Evolutionary conservation across 2,113 vertebrate genomes (phyloP).

Genomic region (Rostratula benghalensis): DNA sequence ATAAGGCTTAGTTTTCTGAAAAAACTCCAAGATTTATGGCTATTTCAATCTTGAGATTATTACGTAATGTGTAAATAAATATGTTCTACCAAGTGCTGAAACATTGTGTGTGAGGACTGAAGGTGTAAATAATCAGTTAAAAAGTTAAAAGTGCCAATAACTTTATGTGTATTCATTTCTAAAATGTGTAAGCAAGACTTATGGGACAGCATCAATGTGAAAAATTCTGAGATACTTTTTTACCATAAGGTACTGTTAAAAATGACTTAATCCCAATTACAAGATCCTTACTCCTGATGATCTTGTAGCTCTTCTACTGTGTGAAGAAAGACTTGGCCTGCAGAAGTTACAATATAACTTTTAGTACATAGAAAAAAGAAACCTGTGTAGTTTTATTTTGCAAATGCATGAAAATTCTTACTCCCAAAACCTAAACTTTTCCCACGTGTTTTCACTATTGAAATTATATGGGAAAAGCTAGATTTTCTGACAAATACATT

Average conservation of each 20-base stretch:
- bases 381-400: not conserved
- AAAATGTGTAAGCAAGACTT: not conserved
- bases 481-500: not conserved
- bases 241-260: not conserved
- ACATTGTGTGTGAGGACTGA: not conserved
- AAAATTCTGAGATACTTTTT: not conserved
- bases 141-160: not conserved
- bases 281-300: not conserved
- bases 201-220: not conserved
- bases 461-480: not conserved
- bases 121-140: not conserved
- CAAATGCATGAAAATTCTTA: not conserved
- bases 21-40: not conserved
- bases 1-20: not conserved
- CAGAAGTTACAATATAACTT: not conserved
- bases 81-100: not conserved
- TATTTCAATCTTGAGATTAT: not conserved
- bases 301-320: not conserved
- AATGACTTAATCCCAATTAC: accelerated
- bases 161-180: not conserved
- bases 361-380: not conserved
- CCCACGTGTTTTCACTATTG: not conserved
- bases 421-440: not conserved
- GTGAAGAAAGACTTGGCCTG: not conserved
- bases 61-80: not conserved